phyloP scores from a whole-genome alignment of 1,140 invertebrate species.

The Drosophila baimaii region DNA sequence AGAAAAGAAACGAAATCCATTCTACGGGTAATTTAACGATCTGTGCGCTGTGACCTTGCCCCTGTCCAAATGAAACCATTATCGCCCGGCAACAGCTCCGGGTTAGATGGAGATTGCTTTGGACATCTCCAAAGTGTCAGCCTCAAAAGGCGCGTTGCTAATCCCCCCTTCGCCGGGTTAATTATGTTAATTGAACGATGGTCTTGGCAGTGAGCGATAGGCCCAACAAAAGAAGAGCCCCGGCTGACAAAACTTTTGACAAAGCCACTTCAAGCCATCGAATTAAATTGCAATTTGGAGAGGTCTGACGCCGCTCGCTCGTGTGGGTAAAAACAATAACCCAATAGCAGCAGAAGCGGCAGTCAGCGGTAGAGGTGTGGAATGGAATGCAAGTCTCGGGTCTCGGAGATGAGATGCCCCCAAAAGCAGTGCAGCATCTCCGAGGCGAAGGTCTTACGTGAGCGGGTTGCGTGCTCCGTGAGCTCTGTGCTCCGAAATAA shows the following conservation, averaged over 20 bases:
- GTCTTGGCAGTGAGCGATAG: slow-evolving; percentile 79
- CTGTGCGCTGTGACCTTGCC: slow-evolving; percentile 30
- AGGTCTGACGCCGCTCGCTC: slow-evolving; percentile 37
- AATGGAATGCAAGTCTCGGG: slow-evolving; percentile 59
- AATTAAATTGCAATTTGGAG: slow-evolving; percentile 80
- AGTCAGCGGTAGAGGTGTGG: slow-evolving; percentile 45
- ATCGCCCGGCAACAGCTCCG: slow-evolving; percentile 36
- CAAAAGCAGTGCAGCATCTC: slow-evolving; percentile 44
- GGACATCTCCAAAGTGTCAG: slow-evolving; percentile 56
- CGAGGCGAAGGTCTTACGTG: slow-evolving; percentile 75
- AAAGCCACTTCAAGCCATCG: slow-evolving; percentile 63
- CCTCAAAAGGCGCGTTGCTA: slow-evolving; percentile 57
- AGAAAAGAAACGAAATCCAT: neutral
- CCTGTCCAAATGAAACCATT: slow-evolving; percentile 50
- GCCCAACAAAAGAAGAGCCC: slow-evolving; percentile 55
- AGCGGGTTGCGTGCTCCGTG: slow-evolving; percentile 55
- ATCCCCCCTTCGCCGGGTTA: slow-evolving; percentile 73
- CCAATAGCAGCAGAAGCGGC: slow-evolving; percentile 16
- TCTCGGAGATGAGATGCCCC: slow-evolving; percentile 22
- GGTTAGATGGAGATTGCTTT: slow-evolving; percentile 38
- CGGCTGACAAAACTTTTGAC: slow-evolving; percentile 65
- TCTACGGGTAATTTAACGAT: neutral
- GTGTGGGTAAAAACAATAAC: slow-evolving; percentile 38
- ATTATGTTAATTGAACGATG: slow-evolving; percentile 82
- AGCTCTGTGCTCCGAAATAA: slow-evolving; percentile 23